Percentiles rank a stretch among this genome's conserved stretches.
Conservation (phyloP, 2,797 vertebrate genomes). For the Megaceryle alcyon region DNA sequence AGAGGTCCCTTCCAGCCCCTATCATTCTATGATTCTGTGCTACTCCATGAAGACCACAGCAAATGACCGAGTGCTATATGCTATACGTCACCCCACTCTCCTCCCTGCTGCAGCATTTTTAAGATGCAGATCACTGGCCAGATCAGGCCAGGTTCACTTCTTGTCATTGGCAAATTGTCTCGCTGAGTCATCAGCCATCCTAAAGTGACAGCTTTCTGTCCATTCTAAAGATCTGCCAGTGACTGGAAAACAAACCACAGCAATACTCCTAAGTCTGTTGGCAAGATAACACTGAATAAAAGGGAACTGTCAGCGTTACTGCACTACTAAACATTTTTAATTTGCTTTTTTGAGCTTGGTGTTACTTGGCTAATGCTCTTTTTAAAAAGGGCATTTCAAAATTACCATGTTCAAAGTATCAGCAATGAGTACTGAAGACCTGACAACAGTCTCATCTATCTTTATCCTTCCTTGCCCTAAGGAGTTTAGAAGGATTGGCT, state of each 20-base stretch:
- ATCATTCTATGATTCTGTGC: too few species aligned
- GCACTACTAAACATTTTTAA: not conserved
- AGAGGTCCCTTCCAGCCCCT: too few species aligned
- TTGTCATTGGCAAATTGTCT: not conserved
- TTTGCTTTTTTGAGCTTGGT: not conserved
- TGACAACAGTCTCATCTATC: not conserved
- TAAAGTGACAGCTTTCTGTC: not conserved
- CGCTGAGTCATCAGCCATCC: not conserved
- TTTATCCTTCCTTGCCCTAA: not conserved
- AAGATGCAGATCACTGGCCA: not conserved
- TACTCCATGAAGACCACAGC: not conserved
- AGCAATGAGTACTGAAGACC: not conserved
- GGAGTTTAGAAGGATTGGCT: not conserved
- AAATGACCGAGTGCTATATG: not conserved
- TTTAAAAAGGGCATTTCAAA: conserved; percentile 15
- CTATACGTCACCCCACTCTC: not conserved
- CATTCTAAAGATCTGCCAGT: not conserved
- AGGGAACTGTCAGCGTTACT: not conserved
- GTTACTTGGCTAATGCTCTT: not conserved
- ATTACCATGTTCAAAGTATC: not conserved
- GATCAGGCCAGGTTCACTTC: not conserved
- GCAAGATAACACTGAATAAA: not conserved
- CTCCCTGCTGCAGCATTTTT: not conserved
- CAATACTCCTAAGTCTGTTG: not conserved
- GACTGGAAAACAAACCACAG: not conserved